Evolutionary conservation across 2,888 invertebrate genomes (phyloP), one percentile per base, ranked within the genome.

Genomic region (Dione vanillae): DNA sequence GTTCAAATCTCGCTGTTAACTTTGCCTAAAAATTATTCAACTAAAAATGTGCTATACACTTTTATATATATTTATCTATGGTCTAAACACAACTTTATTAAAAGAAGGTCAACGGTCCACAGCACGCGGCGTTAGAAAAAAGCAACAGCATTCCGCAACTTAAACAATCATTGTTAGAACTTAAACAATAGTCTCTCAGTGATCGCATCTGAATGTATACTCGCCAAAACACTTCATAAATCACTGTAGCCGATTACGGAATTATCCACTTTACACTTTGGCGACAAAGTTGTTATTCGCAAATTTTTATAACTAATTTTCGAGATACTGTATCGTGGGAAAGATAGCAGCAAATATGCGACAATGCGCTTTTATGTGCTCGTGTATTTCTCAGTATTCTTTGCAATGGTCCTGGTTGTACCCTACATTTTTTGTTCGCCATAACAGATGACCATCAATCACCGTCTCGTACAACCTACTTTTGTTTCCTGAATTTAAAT

Each of bases 321-420:
- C 27, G 61, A 59, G 66, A 73, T 75, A 73, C 69, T 72, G 74
- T 74, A 76, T 69, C 91, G 91, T 91, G 92, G 86, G 91, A 91
- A 91, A 79, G 75, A 72, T 78, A 74, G 72, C 82, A 78, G 80
- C 85, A 87, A 86, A 83, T 84, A 90, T 89, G 87, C 85, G 83
- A 90, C 90, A 90, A 89, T 89, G 82, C 82, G 78, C 85, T 83
- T 84, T 88, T 88, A 85, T 88, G 83, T 75, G 77, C 74, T 72
- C 78, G 80, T 79, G 80, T 80, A 70, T 73, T 77, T 77, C 79
- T 71, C 72, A 78, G 77, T 79, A 74, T 59, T 59, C 66, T 65
- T 41, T 56, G 67, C 73, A 66, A 69, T 71, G 73, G 72, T 73
- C 66, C 72, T 69, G 52, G 70, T 67, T 54, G 61, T 67, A 65